Evolutionary conservation across 2,113 vertebrate genomes (phyloP), one percentile per base, ranked within the genome.

Genomic region (Epinephelus moara): DNA sequence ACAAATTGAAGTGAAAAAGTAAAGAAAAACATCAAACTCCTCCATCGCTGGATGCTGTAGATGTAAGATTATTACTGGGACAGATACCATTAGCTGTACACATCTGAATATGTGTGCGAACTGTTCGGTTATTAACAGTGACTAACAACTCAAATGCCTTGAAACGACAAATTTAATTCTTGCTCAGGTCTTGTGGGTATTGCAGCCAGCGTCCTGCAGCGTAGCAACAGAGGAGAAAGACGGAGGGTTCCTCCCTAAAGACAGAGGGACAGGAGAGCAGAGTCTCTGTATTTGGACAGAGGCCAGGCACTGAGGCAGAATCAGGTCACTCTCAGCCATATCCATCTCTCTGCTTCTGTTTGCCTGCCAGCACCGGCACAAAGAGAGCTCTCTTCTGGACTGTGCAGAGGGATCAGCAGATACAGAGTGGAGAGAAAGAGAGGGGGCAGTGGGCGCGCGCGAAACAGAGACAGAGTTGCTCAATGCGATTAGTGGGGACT

Each of bases 281-380:
- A 80, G 88, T 61, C 84, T 84, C 84, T 87, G 87, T 90, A 68
- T 88, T 84, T 92, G 91, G 90, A 91, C 72, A 1, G 37, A 60
- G 86, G 87, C 91, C 92, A 94, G 84, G 80, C 76, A 85, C 85
- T 33, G 78, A 93, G 89, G 91, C 91, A 91, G 92, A 95, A 94
- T 95, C 93, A 94, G 93, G 94, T 95, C 94, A 95, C 81, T 93
- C 91, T 89, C 91, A 93, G 85, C 90, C 85, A 77, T 93, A 92
- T 94, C 93, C 89, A 90, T 92, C 85, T 86, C 84, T 93, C 57
- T 75, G 90, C 74, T 89, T 75, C 88, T 90, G 89, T 90, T 90
- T 70, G 82, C 40, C 88, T 93, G 92, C 93, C 92, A 94, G 90
- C 89, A 62, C 55, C 74, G 45, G 86, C 85, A 95, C 94, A 95